Conservation (phyloP, 2,888 invertebrate species). For the Macropis europaea region DNA sequence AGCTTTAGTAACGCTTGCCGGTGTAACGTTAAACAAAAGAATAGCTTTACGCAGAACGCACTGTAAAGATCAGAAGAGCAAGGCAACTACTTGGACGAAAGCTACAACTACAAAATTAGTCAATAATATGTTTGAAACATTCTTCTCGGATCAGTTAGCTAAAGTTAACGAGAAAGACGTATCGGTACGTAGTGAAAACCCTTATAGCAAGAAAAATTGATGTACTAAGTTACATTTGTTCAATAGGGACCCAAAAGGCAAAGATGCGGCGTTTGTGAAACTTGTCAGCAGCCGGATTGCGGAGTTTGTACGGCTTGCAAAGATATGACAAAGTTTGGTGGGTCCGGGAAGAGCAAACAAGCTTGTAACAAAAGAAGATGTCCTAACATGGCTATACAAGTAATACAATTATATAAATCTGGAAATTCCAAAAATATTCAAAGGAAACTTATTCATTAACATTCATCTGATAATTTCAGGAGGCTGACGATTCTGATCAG, state of each 20-base stretch:
- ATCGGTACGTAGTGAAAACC: conserved; percentile 9
- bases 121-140: conserved; percentile 88
- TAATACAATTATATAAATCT: conserved; percentile 10
- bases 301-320: conserved; percentile 87
- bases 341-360: conserved; percentile 84
- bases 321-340: conserved; percentile 91
- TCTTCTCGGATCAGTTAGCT: conserved; percentile 87
- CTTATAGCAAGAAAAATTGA: background rate
- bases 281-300: conserved; percentile 89
- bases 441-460: too few species aligned
- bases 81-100: conserved; percentile 85
- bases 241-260: conserved; percentile 81
- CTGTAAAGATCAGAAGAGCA: conserved; percentile 80
- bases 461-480: conserved; percentile 62
- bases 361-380: conserved; percentile 85
- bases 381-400: conserved; percentile 87
- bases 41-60: conserved; percentile 81
- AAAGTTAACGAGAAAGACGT: conserved; percentile 82
- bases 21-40: conserved; percentile 85
- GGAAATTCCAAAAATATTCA: too few species aligned
- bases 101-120: conserved; percentile 91
- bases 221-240: background rate
- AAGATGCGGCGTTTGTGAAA: conserved; percentile 89
- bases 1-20: conserved; percentile 88
- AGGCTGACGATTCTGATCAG: conserved; percentile 85